A percentile compares a stretch with the other conserved stretches of the same genome.
phyloP scores from a whole-genome alignment of 2,113 vertebrate species.

The Marcusenius ussheri region DNA sequence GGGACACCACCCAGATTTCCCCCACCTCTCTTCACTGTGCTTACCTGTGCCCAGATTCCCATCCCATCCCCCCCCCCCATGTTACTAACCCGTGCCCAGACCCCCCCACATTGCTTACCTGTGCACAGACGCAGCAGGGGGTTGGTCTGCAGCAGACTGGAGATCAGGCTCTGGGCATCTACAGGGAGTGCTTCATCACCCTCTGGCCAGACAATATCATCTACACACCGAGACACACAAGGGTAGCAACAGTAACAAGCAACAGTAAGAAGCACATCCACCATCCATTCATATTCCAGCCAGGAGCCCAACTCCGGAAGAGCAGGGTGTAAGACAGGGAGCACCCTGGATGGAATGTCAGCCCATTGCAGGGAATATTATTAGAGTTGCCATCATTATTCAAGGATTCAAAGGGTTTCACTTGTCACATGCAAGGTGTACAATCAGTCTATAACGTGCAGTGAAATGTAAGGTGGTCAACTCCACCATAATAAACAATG shows the following conservation, averaged over 20 bases:
- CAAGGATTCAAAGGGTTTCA: not conserved
- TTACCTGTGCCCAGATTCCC: not conserved
- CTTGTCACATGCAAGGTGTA: not conserved
- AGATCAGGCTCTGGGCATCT: conserved; percentile 77
- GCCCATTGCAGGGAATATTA: not conserved
- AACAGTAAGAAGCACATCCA: not conserved
- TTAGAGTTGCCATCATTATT: not conserved
- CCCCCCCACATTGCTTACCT: conserved; percentile 49
- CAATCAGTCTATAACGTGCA: not conserved
- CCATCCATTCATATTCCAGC: not conserved
- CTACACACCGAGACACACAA: conserved; percentile 46
- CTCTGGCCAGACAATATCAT: conserved; percentile 83
- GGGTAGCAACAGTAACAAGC: not conserved
- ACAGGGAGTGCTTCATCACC: conserved; percentile 79
- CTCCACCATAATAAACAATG: not conserved
- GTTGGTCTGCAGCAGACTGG: conserved; percentile 79
- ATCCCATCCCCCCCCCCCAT: too few species aligned
- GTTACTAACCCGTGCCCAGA: not conserved
- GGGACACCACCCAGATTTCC: not conserved
- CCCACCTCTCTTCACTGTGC: not conserved
- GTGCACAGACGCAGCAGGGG: conserved; percentile 77
- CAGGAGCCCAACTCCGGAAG: not conserved
- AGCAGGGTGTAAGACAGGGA: not conserved
- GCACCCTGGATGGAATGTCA: not conserved
- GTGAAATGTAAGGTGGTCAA: not conserved